Base-by-base conservation (phyloP, 2,113 vertebrate species). In the Elachura formosa region DNA sequence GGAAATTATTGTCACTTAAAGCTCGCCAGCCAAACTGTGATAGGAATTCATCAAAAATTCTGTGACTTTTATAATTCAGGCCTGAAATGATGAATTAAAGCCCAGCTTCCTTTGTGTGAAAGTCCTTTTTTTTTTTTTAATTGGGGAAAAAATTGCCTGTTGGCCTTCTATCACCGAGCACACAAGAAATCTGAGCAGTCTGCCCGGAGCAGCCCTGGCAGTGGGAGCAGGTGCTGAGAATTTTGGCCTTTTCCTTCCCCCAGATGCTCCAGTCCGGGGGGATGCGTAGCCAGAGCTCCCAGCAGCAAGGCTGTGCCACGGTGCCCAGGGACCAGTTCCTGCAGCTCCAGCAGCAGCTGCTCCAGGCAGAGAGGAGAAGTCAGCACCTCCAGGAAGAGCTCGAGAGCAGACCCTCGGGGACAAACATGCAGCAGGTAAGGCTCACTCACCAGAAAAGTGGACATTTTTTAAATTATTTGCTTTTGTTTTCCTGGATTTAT, bases 261-360 rank as follows among this genome's bases (percentile, higher is more conserved):
- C 77, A 98, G 98, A 97, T 95, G 97, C 98, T 98, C 62, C 97
- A 95, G 80, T 76, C 90, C 96, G 94, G 95, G 89, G 95, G 68
- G 97, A 98, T 54, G 97, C 95, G 72, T 98, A 98, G 96, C 94
- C 97, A 95, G 2, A 6, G 97, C n/a, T 80, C 77, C 40, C 76
- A 66, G 76, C 98, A 97, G 96, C 98, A 89, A 46, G 96, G 96
- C 97, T 98, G 97, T 86, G 97, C 97, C 7, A 36, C 96, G 85
- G 97, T 98, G 92, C 98, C 99, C 77, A 97, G 97, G 58, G 99
- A 99, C 5, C 98, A 98, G 83, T 97, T 98, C 96, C 96, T 97
- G 87, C 98, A 98, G 96, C 97, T 98, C 84, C 98, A 98, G 12
- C 97, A 98, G n/a, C 98, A 98, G 95, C 97, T 99, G 72, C 96